phyloP scores from a whole-genome alignment of 2,888 invertebrate genomes.

The Drymonia ruficornis region DNA sequence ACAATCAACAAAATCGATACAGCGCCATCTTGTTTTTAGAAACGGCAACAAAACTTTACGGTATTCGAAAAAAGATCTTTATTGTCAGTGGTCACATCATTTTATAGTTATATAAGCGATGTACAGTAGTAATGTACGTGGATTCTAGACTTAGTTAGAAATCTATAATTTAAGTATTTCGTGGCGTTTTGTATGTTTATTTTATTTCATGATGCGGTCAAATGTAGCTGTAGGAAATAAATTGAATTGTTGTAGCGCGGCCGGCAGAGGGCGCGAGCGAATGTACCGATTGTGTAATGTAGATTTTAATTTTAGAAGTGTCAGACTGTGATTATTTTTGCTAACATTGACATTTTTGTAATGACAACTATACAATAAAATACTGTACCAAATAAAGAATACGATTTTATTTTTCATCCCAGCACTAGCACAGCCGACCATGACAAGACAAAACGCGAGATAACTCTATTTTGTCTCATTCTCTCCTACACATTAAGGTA shows the following conservation, averaged over 20 bases:
- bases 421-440: too few species aligned
- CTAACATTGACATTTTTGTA: slow-evolving; percentile 84
- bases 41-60: slow-evolving; percentile 35
- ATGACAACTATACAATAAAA: slow-evolving; percentile 81
- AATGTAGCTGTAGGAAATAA: slow-evolving; percentile 34
- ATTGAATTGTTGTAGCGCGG: slow-evolving; percentile 26
- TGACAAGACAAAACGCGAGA: too few species aligned
- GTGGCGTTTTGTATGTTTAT: slow-evolving; percentile 41
- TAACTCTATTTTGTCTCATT: too few species aligned
- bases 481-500: too few species aligned
- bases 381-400: slow-evolving; percentile 74
- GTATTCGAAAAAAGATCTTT: slow-evolving; percentile 36
- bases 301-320: slow-evolving; percentile 62
- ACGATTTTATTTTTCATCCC: slow-evolving; percentile 7
- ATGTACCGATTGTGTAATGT: slow-evolving; percentile 33
- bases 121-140: slow-evolving; percentile 50
- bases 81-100: slow-evolving; percentile 47
- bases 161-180: slow-evolving; percentile 37
- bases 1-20: slow-evolving; percentile 13
- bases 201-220: slow-evolving; percentile 27
- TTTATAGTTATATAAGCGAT: slow-evolving; percentile 38
- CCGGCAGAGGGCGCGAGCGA: slow-evolving; percentile 23
- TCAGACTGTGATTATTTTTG: slow-evolving; percentile 84
- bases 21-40: slow-evolving; percentile 50
- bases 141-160: slow-evolving; percentile 36